Base-by-base conservation (phyloP, 2,797 vertebrate species). In the Bradypodion pumilum region DNA sequence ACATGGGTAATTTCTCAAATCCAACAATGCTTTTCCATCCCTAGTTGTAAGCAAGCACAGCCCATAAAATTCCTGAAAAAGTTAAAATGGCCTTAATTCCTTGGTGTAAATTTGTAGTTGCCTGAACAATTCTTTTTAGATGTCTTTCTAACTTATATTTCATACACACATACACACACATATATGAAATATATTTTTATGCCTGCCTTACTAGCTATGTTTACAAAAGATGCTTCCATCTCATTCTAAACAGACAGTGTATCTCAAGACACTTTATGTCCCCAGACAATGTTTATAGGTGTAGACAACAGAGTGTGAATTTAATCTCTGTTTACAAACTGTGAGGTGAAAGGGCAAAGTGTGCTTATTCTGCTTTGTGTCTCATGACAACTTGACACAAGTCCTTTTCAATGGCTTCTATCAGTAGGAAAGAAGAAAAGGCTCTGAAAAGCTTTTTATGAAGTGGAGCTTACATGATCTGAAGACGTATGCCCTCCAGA, bases 261-360 rank as follows among this genome's bases (percentile, higher is more conserved):
- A 81, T 89, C 91, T 90, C 60, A 82, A 87, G 74, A 46, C 78
- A 89, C 65, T 32, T 81, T 74, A 4, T 32, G 15, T 83, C 73
- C 78, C 66, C 37, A 88, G 69, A 88, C 62, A 79, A 81, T 85
- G 74, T 88, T 90, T 91, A 78, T 88, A 88, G 87, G 84, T 85
- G 87, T 75, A 91, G 87, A 89, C 85, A 92, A 83, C 69, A 63
- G 2, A n/a, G 27, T 82, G 74, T 83, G 85, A 91, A 86, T 76
- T 90, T 91, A 88, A 91, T 90, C 88, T 90, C 80, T 93, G 84
- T 89, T 92, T 92, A 92, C 90, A 91, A 92, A 91, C 86, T 88
- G 72, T 44, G 42, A 80, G 66, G 86, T 90, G 86, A 92, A 93
- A 91, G 80, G 68, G 62, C 82, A 91, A 80, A 60, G 37, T 10